Base-by-base conservation (phyloP, 2,888 invertebrate species). In the Drosophila flavopinicola region DNA sequence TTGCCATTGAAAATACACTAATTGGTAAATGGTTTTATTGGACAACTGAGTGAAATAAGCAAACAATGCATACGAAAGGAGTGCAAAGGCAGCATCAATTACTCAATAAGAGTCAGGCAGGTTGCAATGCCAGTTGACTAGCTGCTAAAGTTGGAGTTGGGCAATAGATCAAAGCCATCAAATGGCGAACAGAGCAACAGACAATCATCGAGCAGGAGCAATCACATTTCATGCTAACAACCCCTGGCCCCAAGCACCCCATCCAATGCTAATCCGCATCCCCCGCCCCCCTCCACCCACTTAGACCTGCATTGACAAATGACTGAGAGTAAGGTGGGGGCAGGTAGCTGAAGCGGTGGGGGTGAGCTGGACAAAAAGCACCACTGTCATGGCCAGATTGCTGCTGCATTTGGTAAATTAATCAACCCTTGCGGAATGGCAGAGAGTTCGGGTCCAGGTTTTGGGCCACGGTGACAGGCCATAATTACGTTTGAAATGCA, bases 401-500 rank as follows among this genome's bases (percentile, higher is more conserved):
- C 49, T 48, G 64, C 39, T 61, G 67, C 77, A 80, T 77, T 84
- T 67, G 48, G 68, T 67, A 66, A 71, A 84, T 84, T 78, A 85
- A 85, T 85, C 85, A 79, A 82, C 85, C 85, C 83, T 71, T 66
- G 66, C 66, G 47, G 59, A 51, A 52, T 56, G 42, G 53, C 17
- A 33, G n/a, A 13, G 6, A 20, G 6, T 2, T 7, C 25, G 11
- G 7, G n/a, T n/a, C n/a, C n/a, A n/a, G 20, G 35, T n/a, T 9
- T 11, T 4, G 4, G 11, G 23, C n/a, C 25, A 13, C 60, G 66
- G 72, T 63, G 67, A 73, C 77, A 75, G 37, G 56, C 52, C 66
- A 78, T 82, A 80, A 80, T 79, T 78, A 72, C 75, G 79, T 61
- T 78, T 69, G 65, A 75, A 78, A 78, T 75, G 78, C 58, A 63